Evolutionary conservation across 2,888 invertebrate species (phyloP).

Genomic region (Rotaria macrura): DNA sequence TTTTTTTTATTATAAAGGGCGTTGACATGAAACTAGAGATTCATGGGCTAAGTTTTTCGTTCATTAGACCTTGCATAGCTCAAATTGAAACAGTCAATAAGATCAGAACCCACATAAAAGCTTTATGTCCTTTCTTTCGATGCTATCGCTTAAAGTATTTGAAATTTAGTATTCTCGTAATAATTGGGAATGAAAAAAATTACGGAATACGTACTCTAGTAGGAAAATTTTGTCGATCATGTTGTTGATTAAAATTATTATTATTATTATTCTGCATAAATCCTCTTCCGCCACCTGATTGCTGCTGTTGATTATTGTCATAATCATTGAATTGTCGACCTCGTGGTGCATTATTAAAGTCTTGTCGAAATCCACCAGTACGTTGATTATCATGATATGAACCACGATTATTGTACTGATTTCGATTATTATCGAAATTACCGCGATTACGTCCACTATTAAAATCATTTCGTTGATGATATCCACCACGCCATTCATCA

Average conservation of each 20-base stretch:
- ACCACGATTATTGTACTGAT: background rate
- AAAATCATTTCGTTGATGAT: background rate
- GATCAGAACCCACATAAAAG: too few relatives aligned
- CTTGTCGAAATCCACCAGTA: background rate
- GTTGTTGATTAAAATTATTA: slow-evolving; percentile 3
- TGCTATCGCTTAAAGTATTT: too few relatives aligned
- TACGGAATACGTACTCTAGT: background rate
- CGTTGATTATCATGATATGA: background rate
- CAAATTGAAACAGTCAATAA: too few relatives aligned
- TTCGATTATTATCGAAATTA: background rate
- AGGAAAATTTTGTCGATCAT: background rate
- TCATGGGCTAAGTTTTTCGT: too few relatives aligned
- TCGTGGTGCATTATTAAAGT: background rate
- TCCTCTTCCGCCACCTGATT: background rate
- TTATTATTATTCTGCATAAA: background rate
- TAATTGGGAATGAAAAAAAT: too few relatives aligned
- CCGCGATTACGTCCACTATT: background rate
- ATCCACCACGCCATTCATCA: background rate
- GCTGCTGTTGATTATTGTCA: background rate
- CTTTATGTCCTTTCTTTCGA: too few relatives aligned
- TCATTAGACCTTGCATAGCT: too few relatives aligned
- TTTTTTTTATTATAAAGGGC: too few relatives aligned
- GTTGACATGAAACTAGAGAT: too few relatives aligned
- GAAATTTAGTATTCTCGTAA: too few relatives aligned
- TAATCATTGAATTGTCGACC: background rate